Percentiles rank a stretch among this genome's conserved stretches.
phyloP scores from a whole-genome alignment of 2,888 invertebrate genomes.

The Halocaridina rubra region DNA sequence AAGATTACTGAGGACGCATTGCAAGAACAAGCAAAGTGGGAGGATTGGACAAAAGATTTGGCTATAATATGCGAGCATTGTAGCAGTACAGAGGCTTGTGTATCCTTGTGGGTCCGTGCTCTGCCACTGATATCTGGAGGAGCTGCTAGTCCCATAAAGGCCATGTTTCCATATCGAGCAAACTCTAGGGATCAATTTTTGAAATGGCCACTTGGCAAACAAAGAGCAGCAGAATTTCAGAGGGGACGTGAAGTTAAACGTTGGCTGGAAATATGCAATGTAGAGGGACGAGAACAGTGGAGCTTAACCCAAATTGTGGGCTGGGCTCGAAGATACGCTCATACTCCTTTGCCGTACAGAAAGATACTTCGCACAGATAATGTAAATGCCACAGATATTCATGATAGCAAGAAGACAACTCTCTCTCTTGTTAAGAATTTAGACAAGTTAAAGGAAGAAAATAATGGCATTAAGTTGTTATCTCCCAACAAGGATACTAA shows the following conservation, averaged over 20 bases:
- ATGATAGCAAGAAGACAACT: not conserved
- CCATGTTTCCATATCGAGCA: constrained; percentile 23
- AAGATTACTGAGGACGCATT: too few relatives aligned
- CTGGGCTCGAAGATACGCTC: constrained; percentile 30
- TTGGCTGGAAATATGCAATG: constrained; percentile 6
- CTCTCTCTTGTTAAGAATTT: not conserved
- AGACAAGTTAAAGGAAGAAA: not conserved
- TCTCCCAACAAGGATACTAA: not conserved
- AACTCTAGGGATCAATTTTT: constrained; percentile 10
- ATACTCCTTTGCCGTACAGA: constrained; percentile 22
- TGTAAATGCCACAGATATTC: not conserved
- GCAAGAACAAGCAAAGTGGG: too few relatives aligned
- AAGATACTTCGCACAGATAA: constrained; percentile 22
- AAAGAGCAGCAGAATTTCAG: constrained; percentile 40
- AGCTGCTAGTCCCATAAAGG: not conserved
- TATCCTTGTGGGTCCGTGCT: constrained; percentile 13
- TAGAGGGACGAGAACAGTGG: constrained; percentile 10
- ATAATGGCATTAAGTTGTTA: not conserved
- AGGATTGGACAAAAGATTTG: too few relatives aligned
- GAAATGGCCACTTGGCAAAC: constrained; percentile 41
- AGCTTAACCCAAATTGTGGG: constrained; percentile 15
- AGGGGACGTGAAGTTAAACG: constrained; percentile 25
- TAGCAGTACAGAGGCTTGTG: not conserved
- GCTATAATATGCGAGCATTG: too few relatives aligned
- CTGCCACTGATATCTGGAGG: not conserved